Conservation (phyloP, 30 jellyfish, hydroid and myxozoan genomes). For the Sanderia malayensis region DNA sequence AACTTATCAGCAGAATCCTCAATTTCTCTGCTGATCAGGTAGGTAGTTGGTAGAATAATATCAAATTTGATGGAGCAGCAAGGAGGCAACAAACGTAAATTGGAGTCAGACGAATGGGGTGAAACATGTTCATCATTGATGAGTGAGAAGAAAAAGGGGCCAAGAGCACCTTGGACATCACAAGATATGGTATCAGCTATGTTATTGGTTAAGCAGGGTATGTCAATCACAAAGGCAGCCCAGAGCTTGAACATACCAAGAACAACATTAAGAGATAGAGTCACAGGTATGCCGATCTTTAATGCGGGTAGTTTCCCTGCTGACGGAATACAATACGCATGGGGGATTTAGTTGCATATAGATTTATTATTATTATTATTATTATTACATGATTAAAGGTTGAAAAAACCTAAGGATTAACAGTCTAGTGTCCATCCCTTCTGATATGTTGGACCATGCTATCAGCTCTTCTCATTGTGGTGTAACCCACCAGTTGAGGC, state of each 20-base stretch:
- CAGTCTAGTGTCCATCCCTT: no score
- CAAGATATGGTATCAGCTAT: constrained; percentile 54
- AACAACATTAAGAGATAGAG: constrained; percentile 49
- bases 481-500: no score
- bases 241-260: constrained; percentile 48
- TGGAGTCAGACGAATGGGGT: constrained; percentile 23
- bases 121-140: constrained; percentile 20
- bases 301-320: no score
- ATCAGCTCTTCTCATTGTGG: no score
- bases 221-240: constrained; percentile 54
- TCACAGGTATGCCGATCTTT: constrained; percentile 46
- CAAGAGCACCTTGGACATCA: constrained; percentile 66
- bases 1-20: no score
- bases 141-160: constrained; percentile 41
- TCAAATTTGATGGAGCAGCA: constrained; percentile 55
- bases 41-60: neutral
- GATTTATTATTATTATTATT: no score
- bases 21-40: neutral
- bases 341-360: no score
- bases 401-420: no score
- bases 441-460: no score
- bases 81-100: constrained; percentile 2
- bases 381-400: no score
- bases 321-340: no score
- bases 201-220: constrained; percentile 52